A percentile compares a stretch with the other conserved stretches of the same genome.
These are phyloP conservation scores for Mesocricetus auratus DNA, from an alignment of 2,113 vertebrate species.

Conservation along the genomic window DNA sequence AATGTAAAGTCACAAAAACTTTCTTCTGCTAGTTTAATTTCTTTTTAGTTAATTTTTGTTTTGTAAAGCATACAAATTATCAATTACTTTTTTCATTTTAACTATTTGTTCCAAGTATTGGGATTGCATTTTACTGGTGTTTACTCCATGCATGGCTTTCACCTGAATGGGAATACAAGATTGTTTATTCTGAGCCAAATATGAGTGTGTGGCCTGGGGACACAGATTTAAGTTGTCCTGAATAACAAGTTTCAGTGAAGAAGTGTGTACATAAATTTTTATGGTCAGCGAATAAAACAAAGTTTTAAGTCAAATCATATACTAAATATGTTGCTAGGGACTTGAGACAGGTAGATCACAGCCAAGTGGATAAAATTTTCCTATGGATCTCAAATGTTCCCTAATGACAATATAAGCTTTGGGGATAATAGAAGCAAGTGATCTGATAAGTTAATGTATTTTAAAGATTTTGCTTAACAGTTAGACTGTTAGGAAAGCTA, in stretches of 20 bases:
- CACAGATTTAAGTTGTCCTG: neutral
- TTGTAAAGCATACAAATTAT: neutral
- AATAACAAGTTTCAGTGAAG: neutral
- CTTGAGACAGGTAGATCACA: neutral
- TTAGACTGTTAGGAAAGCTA: neutral
- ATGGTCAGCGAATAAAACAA: neutral
- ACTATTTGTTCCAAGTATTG: neutral
- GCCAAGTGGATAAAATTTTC: neutral
- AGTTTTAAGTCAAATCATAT: neutral
- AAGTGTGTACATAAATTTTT: neutral
- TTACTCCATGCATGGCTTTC: neutral
- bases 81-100: slow-evolving; percentile 12
- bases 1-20: neutral
- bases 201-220: neutral
- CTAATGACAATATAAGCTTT: neutral
- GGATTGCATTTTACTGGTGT: neutral
- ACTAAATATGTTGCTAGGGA: neutral
- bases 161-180: neutral
- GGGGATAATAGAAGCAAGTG: neutral
- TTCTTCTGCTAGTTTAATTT: neutral
- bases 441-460: neutral
- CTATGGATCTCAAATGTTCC: neutral
- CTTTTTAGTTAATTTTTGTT: slow-evolving; percentile 25
- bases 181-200: neutral
- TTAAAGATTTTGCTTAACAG: neutral